These are phyloP conservation scores for Ondatra zibethicus DNA, from an alignment of 2,113 vertebrate genomes.

Conservation along the genomic window DNA sequence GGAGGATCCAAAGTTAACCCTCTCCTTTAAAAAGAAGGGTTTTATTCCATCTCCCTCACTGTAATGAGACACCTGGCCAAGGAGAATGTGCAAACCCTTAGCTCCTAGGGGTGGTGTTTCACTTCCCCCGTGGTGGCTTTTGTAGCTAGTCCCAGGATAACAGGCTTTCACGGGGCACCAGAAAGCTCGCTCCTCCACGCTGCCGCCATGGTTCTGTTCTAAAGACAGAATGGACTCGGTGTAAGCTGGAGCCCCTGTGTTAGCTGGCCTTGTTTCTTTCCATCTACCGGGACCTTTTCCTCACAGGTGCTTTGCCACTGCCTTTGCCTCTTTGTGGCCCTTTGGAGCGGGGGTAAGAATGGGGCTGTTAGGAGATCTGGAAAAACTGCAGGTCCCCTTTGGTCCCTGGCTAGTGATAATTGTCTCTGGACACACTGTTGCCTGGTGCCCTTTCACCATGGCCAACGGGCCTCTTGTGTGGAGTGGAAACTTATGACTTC, in stretches of 20 bases:
- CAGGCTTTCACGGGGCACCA: background rate
- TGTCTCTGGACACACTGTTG: background rate
- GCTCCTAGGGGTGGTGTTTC: background rate
- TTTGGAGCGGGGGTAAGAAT: background rate
- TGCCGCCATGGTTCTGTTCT: background rate
- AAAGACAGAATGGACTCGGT: background rate
- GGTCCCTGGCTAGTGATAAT: background rate
- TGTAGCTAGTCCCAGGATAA: background rate
- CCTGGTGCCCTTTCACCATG: background rate
- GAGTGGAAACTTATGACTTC: conserved; percentile 34
- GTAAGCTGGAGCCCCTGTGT: background rate
- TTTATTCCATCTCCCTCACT: background rate
- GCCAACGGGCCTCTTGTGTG: background rate
- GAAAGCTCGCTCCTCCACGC: background rate
- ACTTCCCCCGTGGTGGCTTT: background rate
- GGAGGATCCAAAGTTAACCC: background rate
- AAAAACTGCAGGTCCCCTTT: background rate
- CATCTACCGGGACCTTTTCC: background rate
- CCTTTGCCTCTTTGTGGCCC: background rate
- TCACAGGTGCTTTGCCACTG: background rate
- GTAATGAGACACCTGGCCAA: background rate
- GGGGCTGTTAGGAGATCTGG: background rate
- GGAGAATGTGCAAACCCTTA: background rate
- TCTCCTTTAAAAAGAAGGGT: background rate
- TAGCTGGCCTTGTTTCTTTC: background rate